phyloP scores from a whole-genome alignment of 2,113 vertebrate species.

The Emydocephalus ijimae region DNA sequence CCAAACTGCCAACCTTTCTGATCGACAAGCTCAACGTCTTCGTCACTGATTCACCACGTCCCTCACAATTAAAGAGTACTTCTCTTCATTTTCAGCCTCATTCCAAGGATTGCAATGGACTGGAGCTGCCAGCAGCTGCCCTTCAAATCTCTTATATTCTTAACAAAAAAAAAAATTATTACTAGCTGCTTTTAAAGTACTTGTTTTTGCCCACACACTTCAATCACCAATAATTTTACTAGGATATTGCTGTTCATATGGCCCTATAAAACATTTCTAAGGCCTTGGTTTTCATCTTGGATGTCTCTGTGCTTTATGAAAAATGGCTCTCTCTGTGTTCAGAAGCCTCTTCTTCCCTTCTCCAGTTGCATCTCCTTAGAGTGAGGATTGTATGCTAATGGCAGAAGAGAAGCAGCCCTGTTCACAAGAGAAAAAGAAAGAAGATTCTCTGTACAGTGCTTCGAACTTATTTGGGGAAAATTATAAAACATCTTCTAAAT shows the following conservation, averaged over 20 bases:
- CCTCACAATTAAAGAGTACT: neutral
- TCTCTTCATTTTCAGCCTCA: neutral
- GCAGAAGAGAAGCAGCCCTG: neutral
- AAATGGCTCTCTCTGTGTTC: neutral
- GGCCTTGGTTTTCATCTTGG: neutral
- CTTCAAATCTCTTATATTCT: neutral
- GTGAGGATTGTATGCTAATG: neutral
- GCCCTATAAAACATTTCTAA: neutral
- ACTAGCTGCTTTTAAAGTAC: neutral
- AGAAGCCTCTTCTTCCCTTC: neutral
- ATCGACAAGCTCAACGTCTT: no score
- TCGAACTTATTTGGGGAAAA: neutral
- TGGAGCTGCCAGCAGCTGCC: neutral
- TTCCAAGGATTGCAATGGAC: neutral
- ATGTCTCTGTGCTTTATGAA: neutral
- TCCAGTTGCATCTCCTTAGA: neutral
- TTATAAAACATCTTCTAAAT: neutral
- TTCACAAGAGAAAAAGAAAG: neutral
- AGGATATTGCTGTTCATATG: neutral
- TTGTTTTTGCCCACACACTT: neutral
- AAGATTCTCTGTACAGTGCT: neutral
- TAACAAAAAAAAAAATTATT: neutral
- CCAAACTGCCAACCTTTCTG: no score
- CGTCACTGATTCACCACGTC: no score
- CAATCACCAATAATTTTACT: neutral